phyloP scores from a whole-genome alignment of 1,140 invertebrate species.

The Platyscapa corneri region DNA sequence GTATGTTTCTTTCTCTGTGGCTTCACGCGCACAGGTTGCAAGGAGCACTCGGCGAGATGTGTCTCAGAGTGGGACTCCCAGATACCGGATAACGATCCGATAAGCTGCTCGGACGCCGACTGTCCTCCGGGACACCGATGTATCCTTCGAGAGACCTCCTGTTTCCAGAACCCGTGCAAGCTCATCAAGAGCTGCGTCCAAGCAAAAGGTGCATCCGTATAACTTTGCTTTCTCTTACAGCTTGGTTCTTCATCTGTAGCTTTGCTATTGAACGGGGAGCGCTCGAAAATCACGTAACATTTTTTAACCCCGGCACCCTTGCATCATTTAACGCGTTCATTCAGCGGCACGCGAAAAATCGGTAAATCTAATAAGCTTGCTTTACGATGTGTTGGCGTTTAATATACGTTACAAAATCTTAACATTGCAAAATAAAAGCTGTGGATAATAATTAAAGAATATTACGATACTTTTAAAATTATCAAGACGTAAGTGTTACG shows the following conservation, averaged over 20 bases:
- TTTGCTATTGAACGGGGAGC: too few species aligned
- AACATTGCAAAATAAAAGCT: not conserved
- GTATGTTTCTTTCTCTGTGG: not conserved
- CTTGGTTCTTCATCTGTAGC: not conserved
- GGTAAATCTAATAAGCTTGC: too few species aligned
- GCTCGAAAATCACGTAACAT: not conserved
- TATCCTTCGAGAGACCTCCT: conserved; percentile 62
- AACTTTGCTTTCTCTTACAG: not conserved
- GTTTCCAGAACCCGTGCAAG: conserved; percentile 62
- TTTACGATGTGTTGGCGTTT: too few species aligned
- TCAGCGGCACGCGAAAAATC: too few species aligned
- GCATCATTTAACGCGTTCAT: not conserved
- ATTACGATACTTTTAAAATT: not conserved
- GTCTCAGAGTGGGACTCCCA: conserved; percentile 58
- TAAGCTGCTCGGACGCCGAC: conserved; percentile 58
- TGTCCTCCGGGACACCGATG: conserved; percentile 61
- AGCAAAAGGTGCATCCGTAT: conserved; percentile 54
- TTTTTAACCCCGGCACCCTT: not conserved
- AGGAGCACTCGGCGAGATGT: conserved; percentile 61
- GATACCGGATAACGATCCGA: conserved; percentile 57
- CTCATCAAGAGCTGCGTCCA: conserved; percentile 61
- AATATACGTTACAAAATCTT: too few species aligned
- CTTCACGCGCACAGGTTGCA: conserved; percentile 53
- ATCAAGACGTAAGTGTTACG: not conserved
- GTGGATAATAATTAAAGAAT: not conserved